These are phyloP conservation scores for Phataginus tetradactyla DNA, from an alignment of 2,797 vertebrate genomes.

Conservation along the genomic window DNA sequence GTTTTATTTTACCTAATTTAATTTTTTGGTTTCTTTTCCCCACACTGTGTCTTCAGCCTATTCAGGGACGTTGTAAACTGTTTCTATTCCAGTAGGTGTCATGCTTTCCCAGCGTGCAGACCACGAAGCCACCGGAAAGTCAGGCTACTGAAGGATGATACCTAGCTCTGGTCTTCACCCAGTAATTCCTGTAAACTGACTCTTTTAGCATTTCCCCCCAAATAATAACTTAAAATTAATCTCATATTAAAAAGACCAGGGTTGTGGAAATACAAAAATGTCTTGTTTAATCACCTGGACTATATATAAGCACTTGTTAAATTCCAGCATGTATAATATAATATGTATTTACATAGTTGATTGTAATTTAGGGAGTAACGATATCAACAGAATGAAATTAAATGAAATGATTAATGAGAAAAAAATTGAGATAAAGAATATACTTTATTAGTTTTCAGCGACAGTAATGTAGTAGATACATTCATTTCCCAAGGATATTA, in stretches of 20 bases:
- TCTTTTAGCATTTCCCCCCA: background rate
- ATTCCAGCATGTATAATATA: background rate
- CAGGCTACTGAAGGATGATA: background rate
- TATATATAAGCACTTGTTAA: background rate
- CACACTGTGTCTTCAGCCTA: background rate
- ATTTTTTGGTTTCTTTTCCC: background rate
- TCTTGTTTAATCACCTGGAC: background rate
- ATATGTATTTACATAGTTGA: background rate
- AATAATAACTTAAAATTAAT: background rate
- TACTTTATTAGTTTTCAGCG: background rate
- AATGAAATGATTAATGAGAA: background rate
- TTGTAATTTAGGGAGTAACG: background rate
- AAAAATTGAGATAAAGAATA: background rate
- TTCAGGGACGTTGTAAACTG: background rate
- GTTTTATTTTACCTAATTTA: background rate
- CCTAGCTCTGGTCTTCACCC: background rate
- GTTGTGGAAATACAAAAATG: background rate
- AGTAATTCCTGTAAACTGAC: background rate
- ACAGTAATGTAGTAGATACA: background rate
- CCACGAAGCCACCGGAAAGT: background rate
- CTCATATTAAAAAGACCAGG: background rate
- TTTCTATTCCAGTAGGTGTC: conserved; percentile 67
- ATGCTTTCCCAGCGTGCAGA: conserved; percentile 17
- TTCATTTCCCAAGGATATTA: background rate
- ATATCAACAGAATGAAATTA: background rate